These are phyloP conservation scores for Trisateles emortualis DNA, from an alignment of 2,888 invertebrate species.

Conservation along the genomic window DNA sequence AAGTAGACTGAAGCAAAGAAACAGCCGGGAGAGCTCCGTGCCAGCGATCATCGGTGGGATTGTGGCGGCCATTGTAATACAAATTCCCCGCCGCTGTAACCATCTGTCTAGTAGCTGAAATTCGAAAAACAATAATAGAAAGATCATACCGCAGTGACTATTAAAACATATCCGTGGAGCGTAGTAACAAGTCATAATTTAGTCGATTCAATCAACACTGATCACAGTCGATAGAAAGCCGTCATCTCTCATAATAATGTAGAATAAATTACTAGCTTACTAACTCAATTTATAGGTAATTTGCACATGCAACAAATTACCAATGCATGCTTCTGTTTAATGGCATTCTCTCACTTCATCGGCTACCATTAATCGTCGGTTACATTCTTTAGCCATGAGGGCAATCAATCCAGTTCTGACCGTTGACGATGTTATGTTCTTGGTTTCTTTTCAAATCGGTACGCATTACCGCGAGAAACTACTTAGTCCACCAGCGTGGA, in stretches of 20 bases:
- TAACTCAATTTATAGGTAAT: slow-evolving; percentile 51
- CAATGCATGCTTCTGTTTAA: slow-evolving; percentile 46
- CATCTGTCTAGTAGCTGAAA: slow-evolving; percentile 73
- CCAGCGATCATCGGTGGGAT: slow-evolving; percentile 75
- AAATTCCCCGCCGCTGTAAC: slow-evolving; percentile 77
- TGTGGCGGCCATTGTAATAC: slow-evolving; percentile 74
- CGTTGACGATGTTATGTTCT: slow-evolving; percentile 28
- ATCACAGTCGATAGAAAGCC: slow-evolving; percentile 23
- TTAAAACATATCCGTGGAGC: slow-evolving; percentile 48
- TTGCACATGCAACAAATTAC: slow-evolving; percentile 51
- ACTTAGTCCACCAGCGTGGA: slow-evolving; percentile 38
- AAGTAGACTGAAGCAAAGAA: slow-evolving; percentile 77
- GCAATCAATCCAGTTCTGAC: slow-evolving; percentile 41
- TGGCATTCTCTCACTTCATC: slow-evolving; percentile 52
- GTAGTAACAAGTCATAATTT: slow-evolving; percentile 44
- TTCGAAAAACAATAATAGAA: slow-evolving; percentile 68
- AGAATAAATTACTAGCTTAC: slow-evolving; percentile 32
- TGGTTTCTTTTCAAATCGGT: slow-evolving; percentile 42
- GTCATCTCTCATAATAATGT: slow-evolving; percentile 28
- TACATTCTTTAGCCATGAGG: slow-evolving; percentile 41
- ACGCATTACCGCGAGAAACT: slow-evolving; percentile 32
- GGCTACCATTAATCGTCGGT: slow-evolving; percentile 43
- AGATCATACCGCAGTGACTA: slow-evolving; percentile 45
- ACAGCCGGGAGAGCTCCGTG: slow-evolving; percentile 75
- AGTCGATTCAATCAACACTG: slow-evolving; percentile 19